Percentiles rank a stretch among this genome's conserved stretches.
These are phyloP conservation scores for Bostrychus sinensis DNA, from an alignment of 2,113 vertebrate genomes.

Conservation along the genomic window DNA sequence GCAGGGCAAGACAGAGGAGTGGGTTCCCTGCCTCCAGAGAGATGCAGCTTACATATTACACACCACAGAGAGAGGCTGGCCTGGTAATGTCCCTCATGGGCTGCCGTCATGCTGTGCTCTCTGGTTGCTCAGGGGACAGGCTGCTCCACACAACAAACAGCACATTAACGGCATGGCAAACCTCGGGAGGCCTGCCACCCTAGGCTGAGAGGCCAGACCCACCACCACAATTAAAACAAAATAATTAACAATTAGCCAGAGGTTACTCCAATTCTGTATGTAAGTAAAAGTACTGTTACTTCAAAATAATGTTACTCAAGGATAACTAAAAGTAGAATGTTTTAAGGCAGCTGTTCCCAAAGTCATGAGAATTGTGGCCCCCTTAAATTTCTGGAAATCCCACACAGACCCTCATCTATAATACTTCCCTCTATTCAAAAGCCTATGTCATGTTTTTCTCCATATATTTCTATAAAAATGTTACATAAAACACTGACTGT, in stretches of 20 bases:
- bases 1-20: conserved; percentile 60
- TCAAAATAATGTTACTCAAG: too few species aligned
- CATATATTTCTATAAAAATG: too few species aligned
- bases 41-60: conserved; percentile 64
- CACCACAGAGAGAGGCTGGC: conserved; percentile 64
- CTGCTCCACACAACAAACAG: conserved; percentile 61
- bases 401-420: too few species aligned
- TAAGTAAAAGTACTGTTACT: too few species aligned
- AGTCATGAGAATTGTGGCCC: too few species aligned
- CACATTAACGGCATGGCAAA: conserved; percentile 63
- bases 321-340: too few species aligned
- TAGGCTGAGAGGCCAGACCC: conserved; percentile 59
- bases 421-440: too few species aligned
- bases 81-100: conserved; percentile 69
- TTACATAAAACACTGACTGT: too few species aligned
- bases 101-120: conserved; percentile 67
- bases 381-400: too few species aligned
- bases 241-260: conserved; percentile 70
- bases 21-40: conserved; percentile 61
- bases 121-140: conserved; percentile 53
- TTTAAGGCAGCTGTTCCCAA: too few species aligned
- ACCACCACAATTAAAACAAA: conserved; percentile 68
- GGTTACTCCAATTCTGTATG: too few species aligned
- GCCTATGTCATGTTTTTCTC: too few species aligned
- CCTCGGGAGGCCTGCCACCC: conserved; percentile 60